Evolutionary conservation across 2,888 invertebrate genomes (phyloP).

Genomic region (Drosophila emarginata): DNA sequence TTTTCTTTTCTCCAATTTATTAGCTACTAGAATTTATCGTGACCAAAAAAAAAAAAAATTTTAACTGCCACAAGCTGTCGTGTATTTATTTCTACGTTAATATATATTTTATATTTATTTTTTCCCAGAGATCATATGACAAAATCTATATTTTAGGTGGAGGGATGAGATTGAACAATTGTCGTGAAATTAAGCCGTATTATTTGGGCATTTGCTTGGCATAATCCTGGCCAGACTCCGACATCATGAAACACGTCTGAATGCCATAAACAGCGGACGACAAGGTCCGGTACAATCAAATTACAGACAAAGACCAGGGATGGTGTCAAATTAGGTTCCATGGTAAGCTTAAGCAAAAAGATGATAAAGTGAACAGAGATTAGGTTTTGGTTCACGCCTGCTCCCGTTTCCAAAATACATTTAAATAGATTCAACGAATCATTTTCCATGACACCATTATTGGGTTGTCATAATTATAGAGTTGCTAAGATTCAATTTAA

Average conservation of each 20-base stretch:
- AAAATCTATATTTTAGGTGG: too few species aligned
- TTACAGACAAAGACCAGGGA: constrained; percentile 17
- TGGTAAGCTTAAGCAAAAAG: too few species aligned
- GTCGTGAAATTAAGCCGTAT: constrained; percentile 43
- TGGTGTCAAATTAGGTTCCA: not conserved
- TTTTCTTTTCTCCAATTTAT: not conserved
- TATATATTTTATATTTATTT: not conserved
- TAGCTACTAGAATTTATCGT: too few species aligned
- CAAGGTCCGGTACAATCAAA: constrained; percentile 53
- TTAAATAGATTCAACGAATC: too few species aligned
- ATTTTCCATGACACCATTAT: too few species aligned
- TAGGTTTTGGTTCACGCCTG: too few species aligned
- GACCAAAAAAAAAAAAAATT: too few species aligned
- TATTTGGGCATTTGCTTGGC: constrained; percentile 46
- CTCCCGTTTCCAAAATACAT: too few species aligned
- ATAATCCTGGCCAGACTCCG: constrained; percentile 32
- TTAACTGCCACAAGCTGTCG: not conserved
- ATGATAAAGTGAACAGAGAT: not conserved
- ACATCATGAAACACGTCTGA: constrained; percentile 11
- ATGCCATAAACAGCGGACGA: constrained; percentile 50
- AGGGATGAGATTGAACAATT: constrained; percentile 9
- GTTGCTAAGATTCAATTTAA: too few species aligned
- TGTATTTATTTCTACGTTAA: too few species aligned
- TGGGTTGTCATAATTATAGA: too few species aligned
- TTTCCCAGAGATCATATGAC: not conserved